Percentiles rank a stretch among this genome's conserved stretches.
Evolutionary conservation across 2,888 invertebrate genomes (phyloP).

Genomic region (Ophraella communa): DNA sequence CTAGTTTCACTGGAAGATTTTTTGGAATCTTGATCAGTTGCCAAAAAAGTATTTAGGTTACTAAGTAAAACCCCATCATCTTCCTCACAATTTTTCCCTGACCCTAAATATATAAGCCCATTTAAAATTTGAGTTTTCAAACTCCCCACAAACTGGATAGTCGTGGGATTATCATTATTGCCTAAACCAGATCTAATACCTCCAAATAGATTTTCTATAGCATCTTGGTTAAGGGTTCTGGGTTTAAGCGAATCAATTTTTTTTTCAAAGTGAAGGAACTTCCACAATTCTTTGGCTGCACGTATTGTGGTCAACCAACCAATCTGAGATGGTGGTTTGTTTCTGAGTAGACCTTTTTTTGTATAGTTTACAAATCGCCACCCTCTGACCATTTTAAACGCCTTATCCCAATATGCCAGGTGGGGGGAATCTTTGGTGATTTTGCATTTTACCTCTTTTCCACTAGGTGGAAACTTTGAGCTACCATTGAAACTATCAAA

Average conservation of each 20-base stretch:
- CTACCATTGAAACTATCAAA: conserved; percentile 42
- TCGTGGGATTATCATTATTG: conserved; percentile 11
- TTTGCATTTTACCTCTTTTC: conserved; percentile 23
- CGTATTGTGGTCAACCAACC: conserved; percentile 31
- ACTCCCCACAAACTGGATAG: conserved; percentile 13
- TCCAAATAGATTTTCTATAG: conserved; percentile 11
- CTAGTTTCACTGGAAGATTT: no score
- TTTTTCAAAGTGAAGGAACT: conserved; percentile 2
- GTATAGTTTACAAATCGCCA: conserved; percentile 20
- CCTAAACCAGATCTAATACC: conserved; percentile 4
- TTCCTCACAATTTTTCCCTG: no score
- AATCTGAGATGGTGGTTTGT: conserved; percentile 32
- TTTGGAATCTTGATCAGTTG: no score
- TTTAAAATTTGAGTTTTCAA: conserved; percentile 18
- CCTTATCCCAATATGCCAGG: conserved; percentile 20
- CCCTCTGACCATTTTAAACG: conserved; percentile 16
- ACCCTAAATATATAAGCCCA: no score
- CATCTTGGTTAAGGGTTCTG: no score
- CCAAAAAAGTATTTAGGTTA: no score
- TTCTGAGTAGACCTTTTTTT: conserved; percentile 19
- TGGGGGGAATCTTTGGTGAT: conserved; percentile 31
- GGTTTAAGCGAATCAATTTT: not conserved
- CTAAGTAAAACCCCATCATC: no score
- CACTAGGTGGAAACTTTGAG: conserved; percentile 17
- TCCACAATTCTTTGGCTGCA: conserved; percentile 27